A percentile compares a stretch with the other conserved stretches of the same genome.
phyloP scores from a whole-genome alignment of 2,888 invertebrate species.

The Pimpla rufipes region DNA sequence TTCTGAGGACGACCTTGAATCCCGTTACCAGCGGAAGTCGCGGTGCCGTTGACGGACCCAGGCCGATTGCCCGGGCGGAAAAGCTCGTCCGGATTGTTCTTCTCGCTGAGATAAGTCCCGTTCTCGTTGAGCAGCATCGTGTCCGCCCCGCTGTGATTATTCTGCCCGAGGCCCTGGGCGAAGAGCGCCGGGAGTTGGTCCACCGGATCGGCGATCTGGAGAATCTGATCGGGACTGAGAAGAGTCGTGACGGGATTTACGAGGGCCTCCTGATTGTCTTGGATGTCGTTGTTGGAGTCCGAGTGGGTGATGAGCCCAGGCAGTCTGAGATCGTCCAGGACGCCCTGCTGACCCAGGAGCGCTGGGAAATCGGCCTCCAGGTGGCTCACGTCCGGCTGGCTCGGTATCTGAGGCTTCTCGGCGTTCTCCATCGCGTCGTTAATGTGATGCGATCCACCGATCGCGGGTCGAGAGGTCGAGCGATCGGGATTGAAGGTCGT shows the following conservation, averaged over 20 bases:
- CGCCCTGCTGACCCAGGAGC: constrained; percentile 79
- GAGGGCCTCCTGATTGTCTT: constrained; percentile 70
- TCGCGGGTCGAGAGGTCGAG: constrained; percentile 75
- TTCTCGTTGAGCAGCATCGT: constrained; percentile 85
- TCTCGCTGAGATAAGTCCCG: constrained; percentile 82
- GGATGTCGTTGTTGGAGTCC: constrained; percentile 78
- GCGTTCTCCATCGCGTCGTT: constrained; percentile 85
- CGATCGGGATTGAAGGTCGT: constrained; percentile 77
- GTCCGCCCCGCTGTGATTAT: constrained; percentile 80
- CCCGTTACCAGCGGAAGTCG: not conserved
- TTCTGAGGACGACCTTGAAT: not conserved
- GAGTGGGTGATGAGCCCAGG: constrained; percentile 79
- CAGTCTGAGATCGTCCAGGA: constrained; percentile 80
- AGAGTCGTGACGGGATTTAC: constrained; percentile 80
- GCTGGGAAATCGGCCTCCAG: constrained; percentile 77
- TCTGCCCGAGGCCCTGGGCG: constrained; percentile 80
- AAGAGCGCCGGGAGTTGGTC: constrained; percentile 83
- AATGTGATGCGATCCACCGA: constrained; percentile 85
- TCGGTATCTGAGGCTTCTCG: constrained; percentile 75
- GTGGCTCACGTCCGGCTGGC: constrained; percentile 72
- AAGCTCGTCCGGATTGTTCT: constrained; percentile 84
- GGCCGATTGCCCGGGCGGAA: constrained; percentile 79
- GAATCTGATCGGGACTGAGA: constrained; percentile 81
- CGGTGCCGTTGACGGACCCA: not conserved
- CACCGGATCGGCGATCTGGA: constrained; percentile 83